Conservation (phyloP, 2,888 invertebrate genomes). For the Drosophila nr. perissopoda region DNA sequence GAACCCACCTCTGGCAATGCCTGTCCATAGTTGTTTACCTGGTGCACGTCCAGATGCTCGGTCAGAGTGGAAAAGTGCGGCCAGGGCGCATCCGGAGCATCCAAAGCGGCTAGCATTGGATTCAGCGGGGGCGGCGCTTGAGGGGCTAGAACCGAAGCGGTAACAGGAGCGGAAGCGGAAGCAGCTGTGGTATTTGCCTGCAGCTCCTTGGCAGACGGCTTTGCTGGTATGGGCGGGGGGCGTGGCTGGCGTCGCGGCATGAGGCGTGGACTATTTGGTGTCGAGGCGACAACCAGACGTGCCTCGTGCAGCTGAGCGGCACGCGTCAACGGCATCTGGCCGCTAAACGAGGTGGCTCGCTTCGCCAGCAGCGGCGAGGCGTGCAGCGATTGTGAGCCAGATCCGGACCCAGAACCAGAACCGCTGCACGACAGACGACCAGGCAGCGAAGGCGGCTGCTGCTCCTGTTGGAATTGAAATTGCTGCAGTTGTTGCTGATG, state of each 20-base stretch:
- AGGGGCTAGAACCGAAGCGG: not conserved
- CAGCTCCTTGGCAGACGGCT: slow-evolving; percentile 69
- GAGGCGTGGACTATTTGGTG: slow-evolving; percentile 90
- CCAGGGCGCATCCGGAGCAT: slow-evolving; percentile 84
- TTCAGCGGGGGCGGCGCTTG: slow-evolving; percentile 27
- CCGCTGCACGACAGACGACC: slow-evolving; percentile 47
- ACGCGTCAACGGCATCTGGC: slow-evolving; percentile 78
- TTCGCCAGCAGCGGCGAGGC: slow-evolving; percentile 83
- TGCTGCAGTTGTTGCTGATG: slow-evolving; percentile 56
- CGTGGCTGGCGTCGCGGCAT: slow-evolving; percentile 87
- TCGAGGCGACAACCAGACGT: slow-evolving; percentile 84
- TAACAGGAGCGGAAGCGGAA: slow-evolving; percentile 29
- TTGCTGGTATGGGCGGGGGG: slow-evolving; percentile 83
- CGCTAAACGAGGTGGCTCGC: slow-evolving; percentile 83
- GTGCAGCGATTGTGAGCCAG: slow-evolving; percentile 78
- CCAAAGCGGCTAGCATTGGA: slow-evolving; percentile 79
- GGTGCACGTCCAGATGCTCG: slow-evolving; percentile 84
- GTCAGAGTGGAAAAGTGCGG: slow-evolving; percentile 83
- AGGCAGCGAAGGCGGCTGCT: slow-evolving; percentile 62
- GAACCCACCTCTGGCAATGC: slow-evolving; percentile 83
- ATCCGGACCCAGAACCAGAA: slow-evolving; percentile 43
- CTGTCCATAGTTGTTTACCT: slow-evolving; percentile 85
- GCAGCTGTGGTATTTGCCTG: slow-evolving; percentile 57
- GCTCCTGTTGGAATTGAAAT: slow-evolving; percentile 48
- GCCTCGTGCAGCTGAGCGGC: slow-evolving; percentile 62